These are phyloP conservation scores for Capreolus pygargus DNA, from an alignment of 2,113 vertebrate genomes.

Conservation along the genomic window DNA sequence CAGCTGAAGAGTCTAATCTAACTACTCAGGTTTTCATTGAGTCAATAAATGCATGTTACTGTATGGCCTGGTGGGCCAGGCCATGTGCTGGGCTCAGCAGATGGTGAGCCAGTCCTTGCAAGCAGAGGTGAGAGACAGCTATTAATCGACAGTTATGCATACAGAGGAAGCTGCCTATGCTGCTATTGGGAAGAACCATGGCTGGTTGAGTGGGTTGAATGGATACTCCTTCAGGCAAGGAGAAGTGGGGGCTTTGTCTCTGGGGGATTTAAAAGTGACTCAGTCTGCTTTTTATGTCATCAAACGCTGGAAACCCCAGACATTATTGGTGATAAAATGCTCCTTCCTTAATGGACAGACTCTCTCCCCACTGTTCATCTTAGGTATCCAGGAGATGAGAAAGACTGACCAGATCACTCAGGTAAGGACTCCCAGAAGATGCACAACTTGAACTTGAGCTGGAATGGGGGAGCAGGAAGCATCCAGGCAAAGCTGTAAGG, in stretches of 20 bases:
- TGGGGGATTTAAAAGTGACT: background rate
- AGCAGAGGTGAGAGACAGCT: rapidly evolving
- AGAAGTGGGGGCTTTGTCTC: background rate
- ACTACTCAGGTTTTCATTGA: background rate
- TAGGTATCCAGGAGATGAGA: background rate
- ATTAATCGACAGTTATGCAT: rapidly evolving
- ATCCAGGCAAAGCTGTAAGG: background rate
- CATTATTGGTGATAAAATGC: background rate
- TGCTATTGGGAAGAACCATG: rapidly evolving
- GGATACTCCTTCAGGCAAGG: rapidly evolving
- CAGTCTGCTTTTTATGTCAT: background rate
- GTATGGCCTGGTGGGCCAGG: background rate
- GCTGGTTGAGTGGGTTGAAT: rapidly evolving
- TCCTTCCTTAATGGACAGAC: background rate
- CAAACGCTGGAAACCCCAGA: background rate
- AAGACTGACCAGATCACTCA: too few relatives aligned
- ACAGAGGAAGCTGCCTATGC: rapidly evolving
- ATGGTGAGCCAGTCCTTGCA: background rate
- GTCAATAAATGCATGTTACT: rapidly evolving
- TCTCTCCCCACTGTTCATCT: background rate
- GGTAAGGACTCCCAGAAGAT: background rate
- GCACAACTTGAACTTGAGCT: rapidly evolving
- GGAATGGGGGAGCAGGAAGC: rapidly evolving
- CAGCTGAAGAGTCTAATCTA: background rate
- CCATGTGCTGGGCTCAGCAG: background rate